phyloP scores from a whole-genome alignment of 2,888 invertebrate genomes.

The Diaphora mendica region DNA sequence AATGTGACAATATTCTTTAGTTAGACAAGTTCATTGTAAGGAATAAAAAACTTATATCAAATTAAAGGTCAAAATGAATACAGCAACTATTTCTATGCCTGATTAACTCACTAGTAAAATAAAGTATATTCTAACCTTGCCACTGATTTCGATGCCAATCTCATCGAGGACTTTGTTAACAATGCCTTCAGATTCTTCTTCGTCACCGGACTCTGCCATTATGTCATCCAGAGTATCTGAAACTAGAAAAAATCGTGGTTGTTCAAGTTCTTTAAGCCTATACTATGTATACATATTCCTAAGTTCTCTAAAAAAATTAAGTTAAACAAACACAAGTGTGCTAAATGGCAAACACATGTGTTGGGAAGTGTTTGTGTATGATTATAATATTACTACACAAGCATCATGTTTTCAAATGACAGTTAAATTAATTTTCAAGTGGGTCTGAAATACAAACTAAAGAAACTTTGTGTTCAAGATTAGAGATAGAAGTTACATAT shows the following conservation, averaged over 20 bases:
- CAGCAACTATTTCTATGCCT: neutral
- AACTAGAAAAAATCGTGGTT: slow-evolving; percentile 80
- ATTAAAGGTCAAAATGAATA: neutral
- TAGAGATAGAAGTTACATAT: neutral
- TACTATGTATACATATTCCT: neutral
- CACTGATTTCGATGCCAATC: slow-evolving; percentile 97
- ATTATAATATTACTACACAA: no score
- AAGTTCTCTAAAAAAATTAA: neutral
- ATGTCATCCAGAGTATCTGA: slow-evolving; percentile 97
- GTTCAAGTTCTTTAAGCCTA: neutral
- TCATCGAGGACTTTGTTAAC: slow-evolving; percentile 97
- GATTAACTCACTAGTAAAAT: neutral
- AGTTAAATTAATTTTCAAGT: neutral
- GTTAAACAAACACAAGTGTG: no score
- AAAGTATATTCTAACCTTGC: slow-evolving; percentile 87
- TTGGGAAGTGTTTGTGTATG: neutral
- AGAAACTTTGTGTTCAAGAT: neutral
- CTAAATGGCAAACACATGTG: no score
- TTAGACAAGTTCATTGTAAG: neutral
- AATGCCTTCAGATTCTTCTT: slow-evolving; percentile 94
- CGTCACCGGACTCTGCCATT: slow-evolving; percentile 95
- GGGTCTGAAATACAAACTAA: neutral
- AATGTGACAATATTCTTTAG: neutral
- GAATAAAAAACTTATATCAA: neutral
- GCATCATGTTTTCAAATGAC: neutral